Conservation (phyloP, 2,113 vertebrate genomes). For the Larimichthys crocea region DNA sequence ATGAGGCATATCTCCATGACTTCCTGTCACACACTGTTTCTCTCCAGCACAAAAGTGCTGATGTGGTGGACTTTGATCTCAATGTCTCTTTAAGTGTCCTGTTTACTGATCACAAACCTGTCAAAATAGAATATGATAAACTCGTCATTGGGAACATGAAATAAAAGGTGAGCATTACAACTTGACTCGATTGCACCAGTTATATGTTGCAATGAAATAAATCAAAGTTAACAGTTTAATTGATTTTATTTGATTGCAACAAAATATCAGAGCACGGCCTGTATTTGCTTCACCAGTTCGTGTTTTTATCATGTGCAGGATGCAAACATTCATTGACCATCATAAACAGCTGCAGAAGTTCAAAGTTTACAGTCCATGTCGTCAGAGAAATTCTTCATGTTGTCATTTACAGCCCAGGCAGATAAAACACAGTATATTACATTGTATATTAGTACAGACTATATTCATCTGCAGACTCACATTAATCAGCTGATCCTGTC, state of each 20-base stretch:
- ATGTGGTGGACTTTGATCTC: conserved; percentile 77
- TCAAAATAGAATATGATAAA: conserved; percentile 44
- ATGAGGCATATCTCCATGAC: conserved; percentile 66
- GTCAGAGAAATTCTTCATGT: not conserved
- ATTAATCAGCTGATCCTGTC: not conserved
- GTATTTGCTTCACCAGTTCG: conserved; percentile 12
- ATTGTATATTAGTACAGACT: not conserved
- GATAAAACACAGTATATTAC: not conserved
- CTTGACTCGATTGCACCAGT: not conserved
- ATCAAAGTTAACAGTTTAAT: not conserved
- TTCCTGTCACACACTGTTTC: conserved; percentile 66
- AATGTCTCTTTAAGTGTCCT: conserved; percentile 44
- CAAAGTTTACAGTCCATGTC: conserved; percentile 53
- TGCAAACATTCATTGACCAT: conserved; percentile 56
- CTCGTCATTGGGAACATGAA: not conserved
- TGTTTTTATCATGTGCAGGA: conserved; percentile 13
- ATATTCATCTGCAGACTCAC: not conserved
- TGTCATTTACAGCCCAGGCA: not conserved
- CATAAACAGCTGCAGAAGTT: conserved; percentile 50
- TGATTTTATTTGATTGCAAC: not conserved
- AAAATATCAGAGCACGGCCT: not conserved
- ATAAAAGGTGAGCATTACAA: not conserved
- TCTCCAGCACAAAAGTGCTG: conserved; percentile 60
- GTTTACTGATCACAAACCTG: conserved; percentile 54
- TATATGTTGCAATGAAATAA: not conserved